Evolutionary conservation across 2,797 vertebrate species (phyloP).

Genomic region (Heteromormyrus szaboi): DNA sequence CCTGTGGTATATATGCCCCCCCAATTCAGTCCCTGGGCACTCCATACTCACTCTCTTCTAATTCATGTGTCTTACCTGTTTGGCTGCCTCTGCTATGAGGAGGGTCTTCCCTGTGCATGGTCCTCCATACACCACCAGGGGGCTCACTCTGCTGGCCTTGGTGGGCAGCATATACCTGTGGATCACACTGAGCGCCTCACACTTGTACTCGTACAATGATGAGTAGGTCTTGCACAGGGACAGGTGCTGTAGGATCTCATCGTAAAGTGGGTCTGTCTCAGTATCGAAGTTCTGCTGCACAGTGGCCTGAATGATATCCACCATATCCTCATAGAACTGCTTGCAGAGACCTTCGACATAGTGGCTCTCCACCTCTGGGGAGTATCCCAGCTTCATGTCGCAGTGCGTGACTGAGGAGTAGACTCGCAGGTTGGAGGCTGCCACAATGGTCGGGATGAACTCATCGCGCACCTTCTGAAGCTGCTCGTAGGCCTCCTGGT

Average conservation of each 20-base stretch:
- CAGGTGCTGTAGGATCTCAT: slow-evolving; percentile 91
- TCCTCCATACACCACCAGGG: slow-evolving; percentile 84
- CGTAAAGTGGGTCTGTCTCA: slow-evolving; percentile 82
- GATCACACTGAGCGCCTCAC: slow-evolving; percentile 78
- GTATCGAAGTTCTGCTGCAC: slow-evolving; percentile 97
- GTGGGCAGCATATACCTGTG: slow-evolving; percentile 83
- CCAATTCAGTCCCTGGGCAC: not conserved
- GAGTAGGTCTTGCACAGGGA: slow-evolving; percentile 88
- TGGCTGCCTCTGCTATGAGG: slow-evolving; percentile 84
- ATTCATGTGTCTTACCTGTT: slow-evolving; percentile 73
- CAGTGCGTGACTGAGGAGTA: slow-evolving; percentile 97
- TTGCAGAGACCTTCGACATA: slow-evolving; percentile 97
- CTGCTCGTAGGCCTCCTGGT: slow-evolving; percentile 88
- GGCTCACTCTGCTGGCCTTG: slow-evolving; percentile 78
- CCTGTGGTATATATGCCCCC: not conserved
- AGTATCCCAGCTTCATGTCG: slow-evolving; percentile 97
- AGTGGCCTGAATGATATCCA: slow-evolving; percentile 96
- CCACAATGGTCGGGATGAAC: slow-evolving; percentile 93
- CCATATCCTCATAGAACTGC: slow-evolving; percentile 99
- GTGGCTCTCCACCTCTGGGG: slow-evolving; percentile 91
- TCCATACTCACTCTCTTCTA: not conserved
- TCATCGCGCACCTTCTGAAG: slow-evolving; percentile 94
- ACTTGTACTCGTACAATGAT: slow-evolving; percentile 82
- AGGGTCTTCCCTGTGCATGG: slow-evolving; percentile 96
- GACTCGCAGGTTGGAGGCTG: slow-evolving; percentile 89